Evolutionary conservation across 2,113 vertebrate genomes (phyloP), one percentile per base, ranked within the genome.

Genomic region (Bostrychus sinensis): DNA sequence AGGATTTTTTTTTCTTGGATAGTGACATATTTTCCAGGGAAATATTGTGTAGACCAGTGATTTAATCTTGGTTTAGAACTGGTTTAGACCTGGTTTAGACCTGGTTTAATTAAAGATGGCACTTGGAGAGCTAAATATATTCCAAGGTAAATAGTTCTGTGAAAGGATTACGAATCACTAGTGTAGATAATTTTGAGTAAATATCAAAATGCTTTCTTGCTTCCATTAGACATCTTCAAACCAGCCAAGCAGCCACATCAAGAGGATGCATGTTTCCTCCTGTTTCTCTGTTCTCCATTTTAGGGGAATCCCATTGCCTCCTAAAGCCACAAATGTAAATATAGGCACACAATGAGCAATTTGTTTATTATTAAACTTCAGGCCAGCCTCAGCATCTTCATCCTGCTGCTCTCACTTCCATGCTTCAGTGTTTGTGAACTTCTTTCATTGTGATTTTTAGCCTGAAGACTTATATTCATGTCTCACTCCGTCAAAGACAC

Each of bases 311-410:
- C 9, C 37, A 36, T 22, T 26, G 65, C 39, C 56, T 32, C 28
- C 9, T 32, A 66, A n/a, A 62, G 64, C 8, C 23, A 16, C 10
- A 37, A 46, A 32, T 63, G 51, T 84, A 90, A 90, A 90, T 87
- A 88, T 66, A 34, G 32, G 2, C 32, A 50, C 32, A 43, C 50
- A 72, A n/a, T 39, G 46, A 70, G 54, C 56, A 70, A 46, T 62
- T 63, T n/a, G 51, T 56, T 62, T 80, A 59, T 59, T 46, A 78
- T 43, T 82, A 84, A 86, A 81, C 66, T 78, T 26, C 5, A 4
- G 17, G 82, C 69, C 76, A 82, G 75, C 68, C 55, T 82, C 74
- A 25, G 56, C 36, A 28, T 73, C 61, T 78, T 77, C 70, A 50
- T 74, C 55, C 42, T 45, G 17, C 42, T 75, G 42, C 9, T 43